Evolutionary conservation across 1,140 invertebrate genomes (phyloP).

Genomic region (Ceratina australensis): DNA sequence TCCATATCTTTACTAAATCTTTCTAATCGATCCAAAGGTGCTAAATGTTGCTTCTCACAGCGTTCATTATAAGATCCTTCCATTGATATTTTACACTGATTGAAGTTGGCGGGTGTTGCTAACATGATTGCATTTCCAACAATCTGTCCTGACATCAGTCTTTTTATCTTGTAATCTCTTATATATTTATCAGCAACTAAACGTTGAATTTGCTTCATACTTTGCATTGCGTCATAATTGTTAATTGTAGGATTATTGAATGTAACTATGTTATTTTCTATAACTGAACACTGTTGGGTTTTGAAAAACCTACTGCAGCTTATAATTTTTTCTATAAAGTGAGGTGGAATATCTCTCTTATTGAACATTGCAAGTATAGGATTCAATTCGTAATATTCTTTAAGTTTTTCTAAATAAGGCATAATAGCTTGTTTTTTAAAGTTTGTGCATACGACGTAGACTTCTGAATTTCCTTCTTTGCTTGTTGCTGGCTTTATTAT

Average conservation of each 20-base stretch:
- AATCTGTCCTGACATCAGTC: conserved; percentile 54
- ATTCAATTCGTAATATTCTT: conserved; percentile 77
- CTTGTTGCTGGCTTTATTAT: conserved; percentile 94
- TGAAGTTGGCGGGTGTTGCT: background rate
- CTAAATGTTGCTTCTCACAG: conserved; percentile 53
- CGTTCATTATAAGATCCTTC: conserved; percentile 72
- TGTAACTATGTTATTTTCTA: conserved; percentile 83
- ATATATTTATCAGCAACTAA: conserved; percentile 67
- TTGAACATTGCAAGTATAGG: conserved; percentile 81
- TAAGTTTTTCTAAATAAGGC: conserved; percentile 78
- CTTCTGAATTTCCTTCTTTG: conserved; percentile 96
- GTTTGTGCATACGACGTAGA: conserved; percentile 90
- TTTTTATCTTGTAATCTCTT: conserved; percentile 57
- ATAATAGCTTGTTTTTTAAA: conserved; percentile 80
- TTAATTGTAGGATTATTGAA: conserved; percentile 75
- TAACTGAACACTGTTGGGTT: conserved; percentile 83
- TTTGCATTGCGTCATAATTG: conserved; percentile 9
- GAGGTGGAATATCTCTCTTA: conserved; percentile 81
- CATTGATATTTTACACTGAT: conserved; percentile 20
- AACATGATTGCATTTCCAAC: conserved; percentile 58
- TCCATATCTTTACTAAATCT: conserved; percentile 35
- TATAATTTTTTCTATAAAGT: conserved; percentile 86
- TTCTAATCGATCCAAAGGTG: conserved; percentile 51
- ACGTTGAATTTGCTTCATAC: conserved; percentile 50
- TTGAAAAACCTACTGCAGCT: conserved; percentile 84